Evolutionary conservation across 1,140 invertebrate genomes (phyloP).

Genomic region (Lysiphlebus fabarum): DNA sequence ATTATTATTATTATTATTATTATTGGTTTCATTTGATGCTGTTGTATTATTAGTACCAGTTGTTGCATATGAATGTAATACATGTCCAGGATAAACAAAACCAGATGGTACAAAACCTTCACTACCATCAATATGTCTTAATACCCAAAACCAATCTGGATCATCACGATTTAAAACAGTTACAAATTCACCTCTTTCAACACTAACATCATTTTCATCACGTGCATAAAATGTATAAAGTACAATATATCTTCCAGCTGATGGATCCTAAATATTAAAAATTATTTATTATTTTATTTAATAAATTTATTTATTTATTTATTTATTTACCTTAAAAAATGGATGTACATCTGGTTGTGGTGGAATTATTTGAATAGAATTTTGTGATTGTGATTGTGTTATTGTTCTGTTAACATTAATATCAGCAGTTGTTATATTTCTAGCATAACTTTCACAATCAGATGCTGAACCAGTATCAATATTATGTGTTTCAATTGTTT

Average conservation of each 20-base stretch:
- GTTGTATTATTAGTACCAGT: conserved; percentile 44
- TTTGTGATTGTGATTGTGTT: conserved; percentile 56
- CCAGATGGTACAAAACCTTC: conserved; percentile 94
- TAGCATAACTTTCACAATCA: conserved; percentile 63
- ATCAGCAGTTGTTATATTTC: conserved; percentile 56
- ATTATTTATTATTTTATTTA: background rate
- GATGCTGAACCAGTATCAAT: conserved; percentile 58
- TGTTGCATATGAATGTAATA: conserved; percentile 49
- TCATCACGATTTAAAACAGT: conserved; percentile 92
- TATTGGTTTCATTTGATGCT: conserved; percentile 35
- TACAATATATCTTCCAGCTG: conserved; percentile 81
- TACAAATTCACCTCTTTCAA: conserved; percentile 90
- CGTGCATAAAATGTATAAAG: conserved; percentile 88
- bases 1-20: too few species aligned
- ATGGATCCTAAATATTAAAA: conserved; percentile 63
- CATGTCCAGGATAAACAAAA: conserved; percentile 82
- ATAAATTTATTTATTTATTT: background rate
- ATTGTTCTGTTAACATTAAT: conserved; percentile 53
- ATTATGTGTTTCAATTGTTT: conserved; percentile 51
- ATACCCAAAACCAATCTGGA: conserved; percentile 94
- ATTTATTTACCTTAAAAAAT: conserved; percentile 72
- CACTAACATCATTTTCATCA: conserved; percentile 92
- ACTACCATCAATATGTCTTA: conserved; percentile 79
- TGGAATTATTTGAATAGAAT: conserved; percentile 60
- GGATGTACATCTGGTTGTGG: conserved; percentile 73